Conservation (phyloP, 2,113 vertebrate genomes). For the Lanius ludovicianus region DNA sequence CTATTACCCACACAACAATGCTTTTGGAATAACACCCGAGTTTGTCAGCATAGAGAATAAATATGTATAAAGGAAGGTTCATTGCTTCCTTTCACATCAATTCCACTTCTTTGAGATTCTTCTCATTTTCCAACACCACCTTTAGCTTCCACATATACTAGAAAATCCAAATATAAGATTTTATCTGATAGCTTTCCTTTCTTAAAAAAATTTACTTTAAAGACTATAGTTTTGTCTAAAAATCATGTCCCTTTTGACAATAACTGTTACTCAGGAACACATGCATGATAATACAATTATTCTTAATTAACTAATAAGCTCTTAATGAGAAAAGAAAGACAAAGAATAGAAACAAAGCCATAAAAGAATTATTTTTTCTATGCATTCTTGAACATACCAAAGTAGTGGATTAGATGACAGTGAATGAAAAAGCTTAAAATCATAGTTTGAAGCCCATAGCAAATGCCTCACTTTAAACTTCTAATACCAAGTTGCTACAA, state of each 20-base stretch:
- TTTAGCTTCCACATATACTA: background rate
- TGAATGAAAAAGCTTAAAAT: background rate
- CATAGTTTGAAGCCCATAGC: background rate
- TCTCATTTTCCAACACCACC: background rate
- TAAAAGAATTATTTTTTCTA: background rate
- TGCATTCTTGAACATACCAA: background rate
- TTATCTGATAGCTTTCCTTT: background rate
- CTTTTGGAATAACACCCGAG: background rate
- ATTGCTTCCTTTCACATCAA: background rate
- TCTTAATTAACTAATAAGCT: background rate
- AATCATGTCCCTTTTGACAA: background rate
- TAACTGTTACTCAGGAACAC: background rate
- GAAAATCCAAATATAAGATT: background rate
- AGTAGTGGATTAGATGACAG: background rate
- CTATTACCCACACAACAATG: background rate
- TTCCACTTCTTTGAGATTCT: background rate
- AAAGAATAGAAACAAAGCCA: background rate
- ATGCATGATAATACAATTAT: background rate
- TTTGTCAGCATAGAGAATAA: background rate
- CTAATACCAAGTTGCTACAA: background rate
- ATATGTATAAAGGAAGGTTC: background rate
- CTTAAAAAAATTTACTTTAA: background rate
- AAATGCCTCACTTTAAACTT: background rate
- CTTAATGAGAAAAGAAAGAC: background rate
- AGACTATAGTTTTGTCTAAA: background rate